Conservation (phyloP, 2,888 invertebrate species). For the Conistra vaccinii region DNA sequence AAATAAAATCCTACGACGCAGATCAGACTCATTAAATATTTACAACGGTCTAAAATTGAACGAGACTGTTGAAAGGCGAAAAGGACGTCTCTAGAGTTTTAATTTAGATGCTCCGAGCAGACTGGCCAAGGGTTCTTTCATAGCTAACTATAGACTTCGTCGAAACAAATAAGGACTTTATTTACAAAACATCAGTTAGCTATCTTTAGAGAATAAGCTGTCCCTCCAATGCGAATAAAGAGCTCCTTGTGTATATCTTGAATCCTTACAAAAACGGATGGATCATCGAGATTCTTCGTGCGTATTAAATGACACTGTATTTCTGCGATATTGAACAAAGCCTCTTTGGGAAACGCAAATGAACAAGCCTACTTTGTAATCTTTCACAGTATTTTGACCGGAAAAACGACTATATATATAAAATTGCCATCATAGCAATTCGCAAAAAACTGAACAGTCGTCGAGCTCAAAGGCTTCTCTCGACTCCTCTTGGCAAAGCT, state of each 20-base stretch:
- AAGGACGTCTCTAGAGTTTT: not conserved
- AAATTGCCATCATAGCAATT: not conserved
- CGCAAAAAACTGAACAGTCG: not conserved
- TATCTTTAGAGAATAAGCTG: slow-evolving; percentile 2
- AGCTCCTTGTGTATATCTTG: not conserved
- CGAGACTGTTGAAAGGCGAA: slow-evolving; percentile 3
- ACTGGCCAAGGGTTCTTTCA: not conserved
- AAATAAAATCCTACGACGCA: slow-evolving; percentile 18
- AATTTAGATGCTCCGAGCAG: not conserved
- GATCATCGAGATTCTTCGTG: not conserved
- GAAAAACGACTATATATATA: not conserved
- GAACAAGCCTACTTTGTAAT: not conserved
- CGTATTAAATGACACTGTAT: not conserved
- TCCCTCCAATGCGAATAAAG: not conserved
- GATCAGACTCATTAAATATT: slow-evolving; percentile 38
- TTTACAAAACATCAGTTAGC: not conserved
- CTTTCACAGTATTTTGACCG: not conserved
- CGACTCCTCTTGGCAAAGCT: not conserved
- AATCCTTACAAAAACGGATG: slow-evolving; percentile 10
- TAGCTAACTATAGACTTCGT: not conserved
- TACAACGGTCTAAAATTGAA: slow-evolving; percentile 19
- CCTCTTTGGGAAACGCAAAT: slow-evolving; percentile 2
- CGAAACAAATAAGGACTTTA: not conserved
- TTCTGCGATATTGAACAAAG: slow-evolving; percentile 1
- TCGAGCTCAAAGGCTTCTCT: not conserved